Evolutionary conservation across 2,888 invertebrate genomes (phyloP).

Genomic region (Hypomecis punctinalis): DNA sequence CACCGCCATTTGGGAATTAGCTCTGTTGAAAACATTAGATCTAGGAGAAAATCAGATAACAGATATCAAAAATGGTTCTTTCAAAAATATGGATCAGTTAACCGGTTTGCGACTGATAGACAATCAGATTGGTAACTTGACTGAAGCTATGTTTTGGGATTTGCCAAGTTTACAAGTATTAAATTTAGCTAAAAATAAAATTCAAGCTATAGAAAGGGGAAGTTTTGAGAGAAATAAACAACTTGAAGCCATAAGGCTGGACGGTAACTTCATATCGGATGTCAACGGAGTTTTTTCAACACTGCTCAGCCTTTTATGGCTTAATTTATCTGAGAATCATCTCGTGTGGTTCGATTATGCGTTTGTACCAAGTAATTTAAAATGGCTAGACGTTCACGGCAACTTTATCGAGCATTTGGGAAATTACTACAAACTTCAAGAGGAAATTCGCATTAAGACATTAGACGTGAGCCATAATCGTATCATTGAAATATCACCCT

Average conservation of each 20-base stretch:
- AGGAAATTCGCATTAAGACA: constrained; percentile 91
- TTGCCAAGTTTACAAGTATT: constrained; percentile 92
- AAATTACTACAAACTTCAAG: constrained; percentile 94
- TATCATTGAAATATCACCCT: constrained; percentile 91
- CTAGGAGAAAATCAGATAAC: constrained; percentile 96
- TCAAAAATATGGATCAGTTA: constrained; percentile 93
- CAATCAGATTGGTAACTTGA: constrained; percentile 94
- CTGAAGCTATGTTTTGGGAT: constrained; percentile 94
- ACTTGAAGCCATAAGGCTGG: constrained; percentile 94
- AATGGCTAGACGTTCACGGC: constrained; percentile 95
- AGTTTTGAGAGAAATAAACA: constrained; percentile 93
- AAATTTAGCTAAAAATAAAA: constrained; percentile 95
- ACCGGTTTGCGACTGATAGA: constrained; percentile 95
- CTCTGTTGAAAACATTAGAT: constrained; percentile 94
- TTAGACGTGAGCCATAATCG: constrained; percentile 96
- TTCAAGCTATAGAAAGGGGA: constrained; percentile 92
- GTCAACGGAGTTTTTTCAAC: constrained; percentile 95
- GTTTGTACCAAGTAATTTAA: constrained; percentile 93
- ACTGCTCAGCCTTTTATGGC: constrained; percentile 91
- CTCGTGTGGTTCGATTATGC: constrained; percentile 97
- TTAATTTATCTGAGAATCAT: constrained; percentile 96
- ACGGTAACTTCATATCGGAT: constrained; percentile 94
- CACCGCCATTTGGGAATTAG: constrained; percentile 91
- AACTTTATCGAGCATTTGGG: constrained; percentile 95
- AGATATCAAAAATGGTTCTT: constrained; percentile 92